Conservation (phyloP, 2,113 vertebrate species). For the Ophiodon elongatus region DNA sequence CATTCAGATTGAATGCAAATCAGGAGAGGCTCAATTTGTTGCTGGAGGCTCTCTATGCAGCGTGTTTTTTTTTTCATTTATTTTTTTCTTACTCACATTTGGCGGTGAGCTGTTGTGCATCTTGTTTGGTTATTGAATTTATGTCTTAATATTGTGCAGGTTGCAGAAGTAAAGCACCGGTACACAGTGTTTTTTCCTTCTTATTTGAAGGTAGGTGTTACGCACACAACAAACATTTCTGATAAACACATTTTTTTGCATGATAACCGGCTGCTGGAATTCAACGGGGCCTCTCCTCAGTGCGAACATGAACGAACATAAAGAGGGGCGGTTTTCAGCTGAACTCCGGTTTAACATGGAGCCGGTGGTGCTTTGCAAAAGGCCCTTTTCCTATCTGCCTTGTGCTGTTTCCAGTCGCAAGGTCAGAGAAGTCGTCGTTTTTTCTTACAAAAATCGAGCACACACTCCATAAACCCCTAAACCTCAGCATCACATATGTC, state of each 20-base stretch:
- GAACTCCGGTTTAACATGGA: neutral
- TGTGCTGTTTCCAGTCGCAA: slow-evolving; percentile 6
- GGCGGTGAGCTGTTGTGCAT: slow-evolving; percentile 20
- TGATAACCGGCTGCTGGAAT: slow-evolving; percentile 13
- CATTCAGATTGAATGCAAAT: slow-evolving; percentile 63
- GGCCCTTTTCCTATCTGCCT: neutral
- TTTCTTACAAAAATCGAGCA: neutral
- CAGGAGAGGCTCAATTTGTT: slow-evolving; percentile 54
- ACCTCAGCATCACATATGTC: neutral
- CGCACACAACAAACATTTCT: neutral
- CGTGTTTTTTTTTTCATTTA: neutral
- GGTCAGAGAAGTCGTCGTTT: slow-evolving; percentile 23
- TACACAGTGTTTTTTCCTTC: neutral
- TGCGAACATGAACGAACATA: slow-evolving; percentile 9
- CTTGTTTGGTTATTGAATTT: slow-evolving; percentile 33
- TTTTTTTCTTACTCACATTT: slow-evolving; percentile 34
- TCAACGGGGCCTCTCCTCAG: neutral
- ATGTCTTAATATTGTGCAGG: slow-evolving; percentile 35
- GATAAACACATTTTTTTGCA: slow-evolving; percentile 12
- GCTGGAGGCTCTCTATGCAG: slow-evolving; percentile 51
- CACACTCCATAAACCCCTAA: neutral
- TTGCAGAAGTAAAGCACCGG: slow-evolving; percentile 1
- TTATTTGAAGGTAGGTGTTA: slow-evolving; percentile 6
- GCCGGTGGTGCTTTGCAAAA: neutral
- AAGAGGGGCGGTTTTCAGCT: neutral